Evolutionary conservation across 2,113 vertebrate species (phyloP).

Genomic region (Clarias batrachus): DNA sequence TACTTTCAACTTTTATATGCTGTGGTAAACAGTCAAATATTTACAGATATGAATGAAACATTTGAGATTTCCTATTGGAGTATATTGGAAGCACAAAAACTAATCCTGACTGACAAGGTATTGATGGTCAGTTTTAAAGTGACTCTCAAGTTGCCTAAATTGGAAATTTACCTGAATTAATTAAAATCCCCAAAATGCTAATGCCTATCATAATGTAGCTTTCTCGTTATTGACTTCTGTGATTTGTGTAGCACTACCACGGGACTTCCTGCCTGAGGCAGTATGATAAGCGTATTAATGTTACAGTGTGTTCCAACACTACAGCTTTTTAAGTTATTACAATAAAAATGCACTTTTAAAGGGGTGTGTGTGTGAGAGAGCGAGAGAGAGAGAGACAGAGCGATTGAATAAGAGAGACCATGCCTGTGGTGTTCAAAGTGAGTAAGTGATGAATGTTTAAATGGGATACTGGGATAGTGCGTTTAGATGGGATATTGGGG

Average conservation of each 20-base stretch:
- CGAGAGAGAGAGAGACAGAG: not conserved
- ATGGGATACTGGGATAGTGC: not conserved
- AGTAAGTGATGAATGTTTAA: conserved; percentile 24
- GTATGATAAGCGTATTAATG: not conserved
- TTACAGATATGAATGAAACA: not conserved
- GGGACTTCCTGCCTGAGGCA: not conserved
- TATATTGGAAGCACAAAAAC: not conserved
- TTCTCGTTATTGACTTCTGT: not conserved
- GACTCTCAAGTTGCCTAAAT: not conserved
- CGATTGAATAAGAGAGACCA: not conserved
- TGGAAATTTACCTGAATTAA: not conserved
- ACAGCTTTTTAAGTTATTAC: not conserved
- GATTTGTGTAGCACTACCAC: not conserved
- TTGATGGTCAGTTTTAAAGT: not conserved
- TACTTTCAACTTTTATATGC: not conserved
- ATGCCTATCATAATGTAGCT: not conserved
- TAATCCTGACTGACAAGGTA: not conserved
- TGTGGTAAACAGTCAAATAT: not conserved
- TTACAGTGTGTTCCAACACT: not conserved
- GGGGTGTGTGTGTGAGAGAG: not conserved
- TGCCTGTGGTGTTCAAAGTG: conserved; percentile 16
- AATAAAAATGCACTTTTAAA: not conserved
- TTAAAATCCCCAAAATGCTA: not conserved
- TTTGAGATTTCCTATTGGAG: not conserved
- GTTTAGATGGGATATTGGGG: conserved; percentile 18